Conservation (phyloP, 2,113 vertebrate species). For the Apus apus region DNA sequence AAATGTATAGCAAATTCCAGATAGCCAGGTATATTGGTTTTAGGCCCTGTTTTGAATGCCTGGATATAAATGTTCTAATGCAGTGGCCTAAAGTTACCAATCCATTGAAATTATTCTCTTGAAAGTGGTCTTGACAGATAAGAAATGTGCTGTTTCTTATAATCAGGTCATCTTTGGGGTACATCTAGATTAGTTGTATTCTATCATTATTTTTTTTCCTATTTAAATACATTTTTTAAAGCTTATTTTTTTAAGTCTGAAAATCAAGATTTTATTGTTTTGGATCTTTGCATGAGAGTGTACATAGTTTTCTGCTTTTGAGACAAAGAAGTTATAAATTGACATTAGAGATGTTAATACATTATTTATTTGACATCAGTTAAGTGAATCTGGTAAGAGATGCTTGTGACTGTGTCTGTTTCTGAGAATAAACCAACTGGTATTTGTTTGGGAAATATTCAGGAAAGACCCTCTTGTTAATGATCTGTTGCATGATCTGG, state of each 20-base stretch:
- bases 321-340: conserved; percentile 24
- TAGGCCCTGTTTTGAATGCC: not conserved
- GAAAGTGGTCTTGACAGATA: not conserved
- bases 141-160: not conserved
- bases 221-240: not conserved
- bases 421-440: conserved; percentile 72
- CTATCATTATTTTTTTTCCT: not conserved
- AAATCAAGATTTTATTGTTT: conserved; percentile 8
- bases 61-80: conserved; percentile 3
- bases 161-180: not conserved
- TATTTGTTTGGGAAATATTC: conserved; percentile 72
- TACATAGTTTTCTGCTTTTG: not conserved
- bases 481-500: conserved; percentile 69
- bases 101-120: not conserved
- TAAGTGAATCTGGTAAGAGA: conserved; percentile 40
- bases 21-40: not conserved
- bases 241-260: not conserved
- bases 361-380: conserved; percentile 61
- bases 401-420: conserved; percentile 52
- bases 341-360: conserved; percentile 50
- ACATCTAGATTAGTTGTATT: not conserved
- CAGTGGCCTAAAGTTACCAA: conserved; percentile 6
- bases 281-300: not conserved
- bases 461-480: conserved; percentile 67
- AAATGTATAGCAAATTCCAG: not conserved